Conservation (phyloP, 2,113 vertebrate genomes). For the Gambusia holbrooki region DNA sequence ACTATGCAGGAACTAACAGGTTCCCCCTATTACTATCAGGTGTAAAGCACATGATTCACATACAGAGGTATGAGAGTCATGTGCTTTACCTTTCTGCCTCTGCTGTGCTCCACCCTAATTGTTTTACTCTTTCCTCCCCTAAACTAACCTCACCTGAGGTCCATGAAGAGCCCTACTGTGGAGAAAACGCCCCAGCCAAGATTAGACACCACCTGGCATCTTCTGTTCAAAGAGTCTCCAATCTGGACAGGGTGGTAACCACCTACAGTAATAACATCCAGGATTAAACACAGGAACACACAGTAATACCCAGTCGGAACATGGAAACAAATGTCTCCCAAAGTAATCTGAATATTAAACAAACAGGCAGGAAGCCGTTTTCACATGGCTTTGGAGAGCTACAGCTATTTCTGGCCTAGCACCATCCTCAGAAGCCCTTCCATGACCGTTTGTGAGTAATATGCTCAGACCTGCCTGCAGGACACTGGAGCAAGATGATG, state of each 20-base stretch:
- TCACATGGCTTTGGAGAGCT: neutral
- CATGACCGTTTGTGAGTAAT: conserved; percentile 41
- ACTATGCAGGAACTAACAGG: too few relatives aligned
- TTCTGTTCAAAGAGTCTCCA: conserved; percentile 82
- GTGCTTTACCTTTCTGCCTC: too few relatives aligned
- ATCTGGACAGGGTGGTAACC: conserved; percentile 77
- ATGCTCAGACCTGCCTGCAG: conserved; percentile 24
- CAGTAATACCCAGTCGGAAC: neutral
- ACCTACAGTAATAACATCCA: conserved; percentile 61
- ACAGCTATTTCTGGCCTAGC: conserved; percentile 40
- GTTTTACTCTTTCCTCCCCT: neutral
- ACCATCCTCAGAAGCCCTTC: conserved; percentile 36
- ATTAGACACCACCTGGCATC: conserved; percentile 81
- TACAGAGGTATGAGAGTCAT: too few relatives aligned
- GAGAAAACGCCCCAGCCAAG: conserved; percentile 85
- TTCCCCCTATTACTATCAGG: too few relatives aligned
- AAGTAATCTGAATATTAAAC: neutral
- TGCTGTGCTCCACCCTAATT: neutral
- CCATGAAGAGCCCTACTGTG: conserved; percentile 88
- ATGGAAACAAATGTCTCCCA: neutral
- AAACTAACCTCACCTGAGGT: conserved; percentile 73
- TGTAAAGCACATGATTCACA: too few relatives aligned
- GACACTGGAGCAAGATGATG: conserved; percentile 30
- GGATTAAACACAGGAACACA: neutral
- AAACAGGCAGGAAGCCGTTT: neutral